Base-by-base conservation (phyloP, 2,888 invertebrate species). In the Ochropacha duplaris region DNA sequence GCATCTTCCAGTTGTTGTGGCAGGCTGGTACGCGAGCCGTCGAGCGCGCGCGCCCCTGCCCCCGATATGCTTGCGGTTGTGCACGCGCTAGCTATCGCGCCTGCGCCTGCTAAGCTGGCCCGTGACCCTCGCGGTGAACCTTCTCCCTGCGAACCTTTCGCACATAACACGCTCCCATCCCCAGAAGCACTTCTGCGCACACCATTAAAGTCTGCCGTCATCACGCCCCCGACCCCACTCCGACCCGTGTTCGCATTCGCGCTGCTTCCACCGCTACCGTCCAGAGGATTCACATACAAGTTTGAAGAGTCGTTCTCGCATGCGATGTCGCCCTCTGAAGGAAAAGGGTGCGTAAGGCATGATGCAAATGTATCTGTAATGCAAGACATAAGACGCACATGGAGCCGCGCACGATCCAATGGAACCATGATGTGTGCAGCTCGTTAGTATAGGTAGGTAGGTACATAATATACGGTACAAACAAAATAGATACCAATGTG, bases 311-410 rank as follows among this genome's bases (percentile, higher is more conserved):
- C 96, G 81, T 91, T 92, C 83, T 94, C 94, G 84, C 94, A 93
- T 72, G 95, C 95, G 81, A 96, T 94, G 92, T 96, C 96, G 84
- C 95, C 96, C 94, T 97, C 96, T 78, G 97, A 97, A 90, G 96
- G 95, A 93, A 97, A 98, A 81, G 98, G 98, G 94, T 98, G 98
- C 81, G 98, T 98, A 94, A 98, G 97, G 94, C 98, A 98, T 92
- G 98, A 98, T 89, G 98, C 98, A 93, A 98, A 99, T 72, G 98
- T 98, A 92, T 98, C 98, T 81, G 98, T 96, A 93, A 98, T 96
- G 93, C 89, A 92, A 92, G 91, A 92, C 88, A 90, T 87, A 86
- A 87, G 80, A 90, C 88, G 84, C 81, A 90, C 81, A 86, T 91
- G 87, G 90, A 91, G 85, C 84, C 80, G 81, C 82, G 82, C 81